These are phyloP conservation scores for Spisula subtruncata DNA, from an alignment of 2,888 invertebrate genomes.

Conservation along the genomic window DNA sequence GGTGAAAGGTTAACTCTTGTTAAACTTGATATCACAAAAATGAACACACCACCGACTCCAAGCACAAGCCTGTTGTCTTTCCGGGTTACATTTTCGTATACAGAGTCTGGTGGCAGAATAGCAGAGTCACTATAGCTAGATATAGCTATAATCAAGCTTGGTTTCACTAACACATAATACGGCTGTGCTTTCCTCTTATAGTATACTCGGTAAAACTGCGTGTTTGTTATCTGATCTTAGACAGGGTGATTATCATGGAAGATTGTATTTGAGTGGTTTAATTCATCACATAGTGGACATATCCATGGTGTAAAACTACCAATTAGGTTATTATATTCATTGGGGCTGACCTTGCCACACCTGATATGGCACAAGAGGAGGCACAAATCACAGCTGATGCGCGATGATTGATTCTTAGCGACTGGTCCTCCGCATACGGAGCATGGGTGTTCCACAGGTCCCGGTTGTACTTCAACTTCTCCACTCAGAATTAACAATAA, in stretches of 20 bases:
- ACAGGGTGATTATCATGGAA: constrained; percentile 19
- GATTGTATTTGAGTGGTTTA: constrained; percentile 45
- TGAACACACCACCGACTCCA: not conserved
- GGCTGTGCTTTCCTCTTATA: not conserved
- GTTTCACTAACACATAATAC: not conserved
- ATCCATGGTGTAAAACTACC: constrained; percentile 42
- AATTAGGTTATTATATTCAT: constrained; percentile 42
- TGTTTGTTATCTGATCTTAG: constrained; percentile 11
- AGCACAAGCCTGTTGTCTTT: constrained; percentile 19
- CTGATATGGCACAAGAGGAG: constrained; percentile 53
- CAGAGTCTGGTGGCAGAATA: not conserved
- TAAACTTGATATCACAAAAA: no score
- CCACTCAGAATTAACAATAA: constrained; percentile 41
- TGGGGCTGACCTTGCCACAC: constrained; percentile 40
- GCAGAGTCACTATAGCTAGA: not conserved
- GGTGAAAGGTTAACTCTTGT: no score
- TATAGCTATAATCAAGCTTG: no score
- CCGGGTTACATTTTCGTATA: not conserved
- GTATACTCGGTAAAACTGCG: not conserved
- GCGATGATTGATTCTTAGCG: constrained; percentile 43
- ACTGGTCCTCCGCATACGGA: constrained; percentile 35
- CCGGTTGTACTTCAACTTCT: constrained; percentile 36
- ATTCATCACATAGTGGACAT: constrained; percentile 46
- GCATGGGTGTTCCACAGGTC: constrained; percentile 25
- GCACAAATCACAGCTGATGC: constrained; percentile 45